Conservation (phyloP, 2,113 vertebrate genomes). For the Nicator chloris region DNA sequence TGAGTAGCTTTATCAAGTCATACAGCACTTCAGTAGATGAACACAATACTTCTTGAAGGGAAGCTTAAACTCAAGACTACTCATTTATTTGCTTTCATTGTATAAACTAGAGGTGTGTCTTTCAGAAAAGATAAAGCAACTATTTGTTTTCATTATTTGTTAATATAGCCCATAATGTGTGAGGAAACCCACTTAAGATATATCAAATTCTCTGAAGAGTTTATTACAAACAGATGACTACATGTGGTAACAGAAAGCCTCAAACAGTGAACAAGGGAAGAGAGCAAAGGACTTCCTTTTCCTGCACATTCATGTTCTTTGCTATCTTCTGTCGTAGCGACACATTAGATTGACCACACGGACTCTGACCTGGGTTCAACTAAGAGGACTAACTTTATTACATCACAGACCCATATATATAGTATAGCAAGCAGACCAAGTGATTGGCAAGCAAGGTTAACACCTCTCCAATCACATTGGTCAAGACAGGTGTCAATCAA, state of each 20-base stretch:
- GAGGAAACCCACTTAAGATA: not conserved
- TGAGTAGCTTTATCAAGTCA: not conserved
- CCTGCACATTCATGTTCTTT: not conserved
- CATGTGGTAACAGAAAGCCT: not conserved
- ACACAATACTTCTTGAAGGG: not conserved
- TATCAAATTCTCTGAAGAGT: not conserved
- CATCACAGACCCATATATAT: no score
- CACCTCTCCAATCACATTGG: no score
- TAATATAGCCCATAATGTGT: not conserved
- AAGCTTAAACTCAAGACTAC: not conserved
- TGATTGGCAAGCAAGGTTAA: no score
- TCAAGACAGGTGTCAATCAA: no score
- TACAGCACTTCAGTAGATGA: not conserved
- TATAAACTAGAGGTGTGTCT: not conserved
- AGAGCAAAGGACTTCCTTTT: not conserved
- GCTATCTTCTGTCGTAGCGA: no score
- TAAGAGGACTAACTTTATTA: no score
- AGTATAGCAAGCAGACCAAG: no score
- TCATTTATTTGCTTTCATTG: not conserved
- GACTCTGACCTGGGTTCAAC: no score
- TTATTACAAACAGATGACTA: not conserved
- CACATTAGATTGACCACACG: no score
- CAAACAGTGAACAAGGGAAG: not conserved
- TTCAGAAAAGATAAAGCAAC: not conserved
- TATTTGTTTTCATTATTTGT: not conserved